A percentile compares a stretch with the other conserved stretches of the same genome.
Conservation (phyloP, 2,113 vertebrate genomes). For the Larimichthys polyactis region DNA sequence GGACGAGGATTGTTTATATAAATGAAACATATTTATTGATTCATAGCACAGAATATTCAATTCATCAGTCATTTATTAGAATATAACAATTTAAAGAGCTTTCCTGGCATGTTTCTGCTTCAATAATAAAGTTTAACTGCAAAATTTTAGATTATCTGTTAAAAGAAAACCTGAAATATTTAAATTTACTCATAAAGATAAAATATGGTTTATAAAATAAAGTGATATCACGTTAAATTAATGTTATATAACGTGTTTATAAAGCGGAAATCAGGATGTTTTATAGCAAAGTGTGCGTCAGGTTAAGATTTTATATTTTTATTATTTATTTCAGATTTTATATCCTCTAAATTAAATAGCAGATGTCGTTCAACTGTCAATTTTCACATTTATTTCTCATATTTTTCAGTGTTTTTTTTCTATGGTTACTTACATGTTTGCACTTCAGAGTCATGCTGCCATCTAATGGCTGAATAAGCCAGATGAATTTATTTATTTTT, state of each 20-base stretch:
- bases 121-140: neutral
- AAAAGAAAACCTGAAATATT: neutral
- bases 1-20: too few species aligned
- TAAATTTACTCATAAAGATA: too few species aligned
- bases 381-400: accelerated
- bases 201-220: neutral
- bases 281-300: neutral
- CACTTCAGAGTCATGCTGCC: too few species aligned
- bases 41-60: accelerated
- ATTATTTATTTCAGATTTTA: too few species aligned
- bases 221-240: accelerated
- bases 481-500: too few species aligned
- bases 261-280: neutral
- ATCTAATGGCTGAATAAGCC: too few species aligned
- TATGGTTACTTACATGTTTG: too few species aligned
- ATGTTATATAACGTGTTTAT: neutral
- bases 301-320: too few species aligned
- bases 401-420: too few species aligned
- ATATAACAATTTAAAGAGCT: neutral
- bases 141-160: neutral
- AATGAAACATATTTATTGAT: too few species aligned
- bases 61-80: neutral
- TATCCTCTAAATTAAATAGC: neutral
- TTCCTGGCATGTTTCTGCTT: too few species aligned
- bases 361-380: neutral